These are phyloP conservation scores for Nothoprocta perdicaria DNA, from an alignment of 2,113 vertebrate species.

Conservation along the genomic window DNA sequence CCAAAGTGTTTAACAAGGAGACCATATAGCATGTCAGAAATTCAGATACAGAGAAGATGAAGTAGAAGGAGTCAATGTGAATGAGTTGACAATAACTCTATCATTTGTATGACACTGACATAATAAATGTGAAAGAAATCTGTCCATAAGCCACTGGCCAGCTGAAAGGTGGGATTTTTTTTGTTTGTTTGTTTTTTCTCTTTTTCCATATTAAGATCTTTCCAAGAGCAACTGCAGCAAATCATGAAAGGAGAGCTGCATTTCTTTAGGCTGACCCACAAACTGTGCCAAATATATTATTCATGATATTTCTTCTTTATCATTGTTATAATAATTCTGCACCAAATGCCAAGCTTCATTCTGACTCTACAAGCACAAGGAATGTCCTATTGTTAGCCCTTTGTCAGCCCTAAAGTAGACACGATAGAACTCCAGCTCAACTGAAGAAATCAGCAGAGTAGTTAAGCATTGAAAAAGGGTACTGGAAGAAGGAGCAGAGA, in stretches of 20 bases:
- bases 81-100: background rate
- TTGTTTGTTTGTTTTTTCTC: background rate
- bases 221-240: background rate
- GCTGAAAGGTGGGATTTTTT: background rate
- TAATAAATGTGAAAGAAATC: background rate
- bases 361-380: background rate
- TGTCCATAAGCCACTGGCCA: background rate
- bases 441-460: background rate
- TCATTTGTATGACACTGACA: background rate
- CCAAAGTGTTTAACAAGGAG: background rate
- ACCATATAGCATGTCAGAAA: background rate
- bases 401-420: slow-evolving; percentile 32
- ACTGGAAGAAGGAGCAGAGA: background rate
- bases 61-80: background rate
- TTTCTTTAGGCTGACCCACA: background rate
- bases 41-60: background rate
- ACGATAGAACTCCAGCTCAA: background rate
- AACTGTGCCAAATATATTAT: slow-evolving; percentile 2
- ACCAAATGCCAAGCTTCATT: slow-evolving; percentile 9
- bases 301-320: slow-evolving; percentile 8
- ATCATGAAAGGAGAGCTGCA: background rate
- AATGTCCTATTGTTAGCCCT: background rate
- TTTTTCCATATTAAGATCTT: background rate
- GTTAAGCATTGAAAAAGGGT: background rate
- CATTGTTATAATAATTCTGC: background rate